Evolutionary conservation across 1,140 invertebrate species (phyloP).

Genomic region (Zeugodacus cucurbitae): DNA sequence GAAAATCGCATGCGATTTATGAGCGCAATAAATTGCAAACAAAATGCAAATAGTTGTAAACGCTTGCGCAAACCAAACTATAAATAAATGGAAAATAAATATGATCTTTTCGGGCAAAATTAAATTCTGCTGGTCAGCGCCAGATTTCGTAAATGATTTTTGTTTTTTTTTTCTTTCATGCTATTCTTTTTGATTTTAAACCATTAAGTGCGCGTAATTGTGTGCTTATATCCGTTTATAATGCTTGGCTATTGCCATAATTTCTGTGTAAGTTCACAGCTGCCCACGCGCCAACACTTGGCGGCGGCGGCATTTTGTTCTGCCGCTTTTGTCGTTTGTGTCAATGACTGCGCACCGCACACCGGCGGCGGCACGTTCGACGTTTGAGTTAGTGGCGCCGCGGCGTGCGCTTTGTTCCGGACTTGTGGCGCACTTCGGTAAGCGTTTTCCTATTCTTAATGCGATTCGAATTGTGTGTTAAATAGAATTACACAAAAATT

Average conservation of each 20-base stretch:
- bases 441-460: neutral
- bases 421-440: neutral
- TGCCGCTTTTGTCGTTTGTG: neutral
- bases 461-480: neutral
- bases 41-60: neutral
- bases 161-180: neutral
- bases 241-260: neutral
- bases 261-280: slow-evolving; percentile 16
- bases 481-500: neutral
- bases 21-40: neutral
- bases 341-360: slow-evolving; percentile 7
- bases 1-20: slow-evolving; percentile 37
- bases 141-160: neutral
- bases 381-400: slow-evolving; percentile 16
- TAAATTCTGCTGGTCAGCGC: neutral
- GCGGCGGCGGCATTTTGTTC: neutral
- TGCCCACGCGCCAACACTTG: slow-evolving; percentile 36
- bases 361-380: slow-evolving; percentile 25
- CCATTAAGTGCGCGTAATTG: neutral
- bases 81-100: neutral
- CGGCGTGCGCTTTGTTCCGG: slow-evolving; percentile 23
- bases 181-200: neutral
- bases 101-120: neutral
- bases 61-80: neutral
- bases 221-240: slow-evolving; percentile 3